Percentiles rank a stretch among this genome's conserved stretches.
Conservation (phyloP, 2,797 vertebrate species). For the Diceros bicornis region DNA sequence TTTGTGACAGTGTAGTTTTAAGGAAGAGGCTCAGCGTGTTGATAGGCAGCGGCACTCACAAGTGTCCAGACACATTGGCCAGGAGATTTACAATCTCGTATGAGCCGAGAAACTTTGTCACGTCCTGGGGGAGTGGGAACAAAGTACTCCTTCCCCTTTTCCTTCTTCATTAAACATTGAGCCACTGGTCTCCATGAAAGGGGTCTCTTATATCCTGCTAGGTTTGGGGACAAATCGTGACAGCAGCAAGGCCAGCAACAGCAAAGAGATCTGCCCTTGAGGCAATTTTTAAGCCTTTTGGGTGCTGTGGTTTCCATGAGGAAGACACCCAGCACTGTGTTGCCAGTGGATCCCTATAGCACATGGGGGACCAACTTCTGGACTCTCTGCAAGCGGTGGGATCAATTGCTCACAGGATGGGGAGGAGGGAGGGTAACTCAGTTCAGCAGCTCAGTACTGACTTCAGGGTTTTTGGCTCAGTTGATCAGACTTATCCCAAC, state of each 20-base stretch:
- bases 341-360: neutral
- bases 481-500: neutral
- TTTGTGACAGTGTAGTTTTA: neutral
- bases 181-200: neutral
- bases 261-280: neutral
- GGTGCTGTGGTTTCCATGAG: neutral
- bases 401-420: neutral
- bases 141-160: neutral
- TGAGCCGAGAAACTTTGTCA: neutral
- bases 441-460: fast-evolving
- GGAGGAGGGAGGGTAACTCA: no score
- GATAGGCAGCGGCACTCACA: fast-evolving
- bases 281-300: neutral
- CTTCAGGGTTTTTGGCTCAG: neutral
- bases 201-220: fast-evolving
- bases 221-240: neutral
- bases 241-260: neutral
- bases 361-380: neutral
- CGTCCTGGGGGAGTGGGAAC: neutral
- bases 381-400: neutral
- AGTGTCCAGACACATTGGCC: neutral
- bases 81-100: fast-evolving
- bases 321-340: neutral
- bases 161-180: neutral
- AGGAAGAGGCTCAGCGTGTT: neutral